phyloP scores from a whole-genome alignment of 2,113 vertebrate species.

The Sinocyclocheilus grahami region DNA sequence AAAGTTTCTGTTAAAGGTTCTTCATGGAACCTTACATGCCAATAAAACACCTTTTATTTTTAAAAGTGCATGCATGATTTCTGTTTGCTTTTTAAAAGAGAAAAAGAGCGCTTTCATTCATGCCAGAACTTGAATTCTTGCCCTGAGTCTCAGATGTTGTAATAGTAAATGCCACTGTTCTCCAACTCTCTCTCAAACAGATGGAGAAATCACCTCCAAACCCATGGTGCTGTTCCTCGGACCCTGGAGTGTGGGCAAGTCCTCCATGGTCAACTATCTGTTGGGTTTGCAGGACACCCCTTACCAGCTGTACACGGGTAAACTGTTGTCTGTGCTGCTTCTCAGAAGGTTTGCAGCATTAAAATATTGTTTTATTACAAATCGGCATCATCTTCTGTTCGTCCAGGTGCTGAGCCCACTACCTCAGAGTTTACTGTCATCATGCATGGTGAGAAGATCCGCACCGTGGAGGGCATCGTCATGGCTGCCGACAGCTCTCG shows the following conservation, averaged over 20 bases:
- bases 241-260: constrained; percentile 98
- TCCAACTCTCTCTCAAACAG: constrained; percentile 66
- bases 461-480: constrained; percentile 95
- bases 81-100: neutral
- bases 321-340: neutral
- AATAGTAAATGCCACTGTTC: constrained; percentile 30
- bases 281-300: constrained; percentile 89
- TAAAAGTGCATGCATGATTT: neutral
- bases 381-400: neutral
- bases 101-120: neutral
- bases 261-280: constrained; percentile 99
- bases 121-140: neutral
- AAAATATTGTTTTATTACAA: neutral
- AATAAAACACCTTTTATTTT: neutral
- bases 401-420: constrained; percentile 93
- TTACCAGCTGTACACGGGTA: constrained; percentile 97
- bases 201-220: constrained; percentile 98
- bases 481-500: constrained; percentile 96
- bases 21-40: neutral
- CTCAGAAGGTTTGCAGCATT: no score
- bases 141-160: constrained; percentile 8
- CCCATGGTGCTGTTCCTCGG: constrained; percentile 98
- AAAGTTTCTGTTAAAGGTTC: no score
- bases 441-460: constrained; percentile 95
- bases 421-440: constrained; percentile 98